Evolutionary conservation across 2,888 invertebrate species (phyloP).

Genomic region (Euphydryas editha): DNA sequence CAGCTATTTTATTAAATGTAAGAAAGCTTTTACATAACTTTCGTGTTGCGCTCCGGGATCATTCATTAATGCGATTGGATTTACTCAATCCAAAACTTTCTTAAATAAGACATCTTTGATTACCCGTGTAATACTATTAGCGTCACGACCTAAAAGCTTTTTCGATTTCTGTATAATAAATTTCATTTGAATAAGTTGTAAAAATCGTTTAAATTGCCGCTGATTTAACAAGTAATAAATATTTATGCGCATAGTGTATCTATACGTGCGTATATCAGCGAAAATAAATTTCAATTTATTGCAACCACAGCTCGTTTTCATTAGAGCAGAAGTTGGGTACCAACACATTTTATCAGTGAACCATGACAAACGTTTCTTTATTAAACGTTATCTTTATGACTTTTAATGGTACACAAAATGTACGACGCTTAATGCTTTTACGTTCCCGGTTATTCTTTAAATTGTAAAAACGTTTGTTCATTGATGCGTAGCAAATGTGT

Average conservation of each 20-base stretch:
- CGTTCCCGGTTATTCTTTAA: conserved; percentile 65
- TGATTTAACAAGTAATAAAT: conserved; percentile 68
- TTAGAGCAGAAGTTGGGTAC: conserved; percentile 63
- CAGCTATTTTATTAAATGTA: conserved; percentile 77
- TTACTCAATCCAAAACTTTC: conserved; percentile 55
- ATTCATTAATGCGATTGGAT: conserved; percentile 65
- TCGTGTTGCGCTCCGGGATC: conserved; percentile 67
- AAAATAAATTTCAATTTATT: conserved; percentile 75
- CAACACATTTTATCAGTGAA: conserved; percentile 66
- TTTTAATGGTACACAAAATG: conserved; percentile 62
- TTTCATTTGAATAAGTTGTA: conserved; percentile 64
- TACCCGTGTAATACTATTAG: conserved; percentile 50
- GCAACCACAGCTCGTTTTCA: conserved; percentile 66
- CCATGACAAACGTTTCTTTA: conserved; percentile 62
- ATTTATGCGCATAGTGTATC: conserved; percentile 59
- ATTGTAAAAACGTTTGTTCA: conserved; percentile 74
- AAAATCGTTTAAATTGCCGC: conserved; percentile 66
- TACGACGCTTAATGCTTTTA: conserved; percentile 69
- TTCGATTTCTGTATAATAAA: conserved; percentile 54
- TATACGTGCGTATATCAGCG: conserved; percentile 58
- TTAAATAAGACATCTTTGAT: conserved; percentile 59
- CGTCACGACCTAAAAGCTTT: conserved; percentile 49
- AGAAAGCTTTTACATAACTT: conserved; percentile 71
- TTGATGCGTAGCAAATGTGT: conserved; percentile 74
- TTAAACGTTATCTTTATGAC: conserved; percentile 54